phyloP scores from a whole-genome alignment of 2,888 invertebrate genomes.

The Mythimna impura region DNA sequence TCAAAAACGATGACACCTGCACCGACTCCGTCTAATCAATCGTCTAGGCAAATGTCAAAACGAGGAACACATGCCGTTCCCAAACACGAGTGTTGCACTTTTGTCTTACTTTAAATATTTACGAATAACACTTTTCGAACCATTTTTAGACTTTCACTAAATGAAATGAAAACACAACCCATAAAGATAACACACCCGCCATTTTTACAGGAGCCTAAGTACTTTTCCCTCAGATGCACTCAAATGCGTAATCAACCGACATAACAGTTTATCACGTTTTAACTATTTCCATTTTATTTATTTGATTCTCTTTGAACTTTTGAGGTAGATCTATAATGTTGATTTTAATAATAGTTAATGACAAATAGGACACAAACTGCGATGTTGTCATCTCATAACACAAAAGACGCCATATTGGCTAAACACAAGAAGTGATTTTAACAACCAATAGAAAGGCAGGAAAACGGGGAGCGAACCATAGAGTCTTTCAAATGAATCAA shows the following conservation, averaged over 20 bases:
- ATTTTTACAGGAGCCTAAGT: constrained; percentile 88
- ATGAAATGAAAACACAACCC: constrained; percentile 88
- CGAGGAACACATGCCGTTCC: constrained; percentile 78
- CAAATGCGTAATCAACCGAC: constrained; percentile 69
- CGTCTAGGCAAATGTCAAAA: constrained; percentile 81
- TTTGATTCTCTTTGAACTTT: constrained; percentile 80
- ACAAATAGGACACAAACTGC: constrained; percentile 88
- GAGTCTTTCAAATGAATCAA: constrained; percentile 47
- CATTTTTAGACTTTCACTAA: constrained; percentile 78
- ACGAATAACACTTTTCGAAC: constrained; percentile 70
- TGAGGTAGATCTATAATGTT: constrained; percentile 83
- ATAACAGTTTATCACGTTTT: constrained; percentile 70
- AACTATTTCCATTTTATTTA: constrained; percentile 74
- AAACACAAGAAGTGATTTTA: constrained; percentile 75
- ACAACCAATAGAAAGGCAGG: constrained; percentile 56
- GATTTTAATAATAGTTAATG: constrained; percentile 79
- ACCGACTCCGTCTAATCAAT: constrained; percentile 79
- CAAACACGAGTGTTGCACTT: constrained; percentile 65
- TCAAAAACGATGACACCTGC: constrained; percentile 88
- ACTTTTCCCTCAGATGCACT: constrained; percentile 84
- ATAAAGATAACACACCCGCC: constrained; percentile 90
- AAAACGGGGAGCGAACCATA: constrained; percentile 62
- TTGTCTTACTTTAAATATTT: constrained; percentile 63
- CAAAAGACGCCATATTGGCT: constrained; percentile 89
- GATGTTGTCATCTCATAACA: constrained; percentile 91